These are phyloP conservation scores for Scalopus aquaticus DNA, from an alignment of 2,113 vertebrate genomes.

Conservation along the genomic window DNA sequence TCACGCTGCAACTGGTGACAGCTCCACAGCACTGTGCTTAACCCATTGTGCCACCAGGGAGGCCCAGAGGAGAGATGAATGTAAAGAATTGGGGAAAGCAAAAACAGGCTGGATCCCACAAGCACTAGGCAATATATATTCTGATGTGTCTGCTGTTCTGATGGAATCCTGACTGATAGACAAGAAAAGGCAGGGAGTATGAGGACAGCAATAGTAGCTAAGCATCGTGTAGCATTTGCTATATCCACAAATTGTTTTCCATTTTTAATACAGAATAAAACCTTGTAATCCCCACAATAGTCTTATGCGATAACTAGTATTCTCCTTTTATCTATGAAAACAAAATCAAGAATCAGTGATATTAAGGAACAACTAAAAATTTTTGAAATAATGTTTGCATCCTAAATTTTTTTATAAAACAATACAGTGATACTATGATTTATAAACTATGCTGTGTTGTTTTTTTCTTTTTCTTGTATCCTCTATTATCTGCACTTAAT, in stretches of 20 bases:
- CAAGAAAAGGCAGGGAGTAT: not conserved
- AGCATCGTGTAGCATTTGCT: not conserved
- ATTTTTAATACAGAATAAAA: not conserved
- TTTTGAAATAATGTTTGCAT: too few relatives aligned
- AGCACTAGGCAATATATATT: fast-evolving
- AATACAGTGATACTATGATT: too few relatives aligned
- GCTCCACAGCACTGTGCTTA: too few relatives aligned
- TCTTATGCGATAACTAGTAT: not conserved
- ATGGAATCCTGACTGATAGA: not conserved
- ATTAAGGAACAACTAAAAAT: not conserved
- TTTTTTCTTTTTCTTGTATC: not conserved
- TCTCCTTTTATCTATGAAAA: not conserved
- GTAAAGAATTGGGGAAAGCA: fast-evolving
- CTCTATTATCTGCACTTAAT: not conserved
- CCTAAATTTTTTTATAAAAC: too few relatives aligned
- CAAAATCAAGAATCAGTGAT: not conserved
- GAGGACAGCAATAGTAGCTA: not conserved
- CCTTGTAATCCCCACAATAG: not conserved
- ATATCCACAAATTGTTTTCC: not conserved
- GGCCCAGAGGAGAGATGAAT: fast-evolving
- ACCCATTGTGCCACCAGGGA: too few relatives aligned
- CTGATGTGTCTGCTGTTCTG: not conserved
- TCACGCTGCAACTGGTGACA: too few relatives aligned
- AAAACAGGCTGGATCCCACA: not conserved
- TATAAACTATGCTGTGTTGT: too few relatives aligned